Evolutionary conservation across 2,113 vertebrate genomes (phyloP).

Genomic region (Ornithorhynchus anatinus): DNA sequence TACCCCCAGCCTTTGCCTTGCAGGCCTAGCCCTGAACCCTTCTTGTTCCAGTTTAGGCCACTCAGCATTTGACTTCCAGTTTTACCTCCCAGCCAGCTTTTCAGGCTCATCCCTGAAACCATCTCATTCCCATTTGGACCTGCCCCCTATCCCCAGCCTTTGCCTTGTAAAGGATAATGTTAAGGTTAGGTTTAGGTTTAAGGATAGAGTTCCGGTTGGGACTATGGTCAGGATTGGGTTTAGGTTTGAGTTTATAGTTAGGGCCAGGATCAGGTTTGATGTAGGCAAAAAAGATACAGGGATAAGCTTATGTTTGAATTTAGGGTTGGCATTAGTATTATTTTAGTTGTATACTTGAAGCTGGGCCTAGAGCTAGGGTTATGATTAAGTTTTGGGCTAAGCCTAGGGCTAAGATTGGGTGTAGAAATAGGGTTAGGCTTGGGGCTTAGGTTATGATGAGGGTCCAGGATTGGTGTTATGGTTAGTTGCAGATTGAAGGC

Average conservation of each 20-base stretch:
- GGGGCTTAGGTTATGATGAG: background rate
- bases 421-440: background rate
- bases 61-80: too few species aligned
- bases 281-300: background rate
- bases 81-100: too few species aligned
- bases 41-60: too few species aligned
- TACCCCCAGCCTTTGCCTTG: too few species aligned
- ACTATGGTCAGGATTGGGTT: background rate
- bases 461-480: background rate
- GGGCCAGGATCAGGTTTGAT: background rate
- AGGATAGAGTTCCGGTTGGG: background rate
- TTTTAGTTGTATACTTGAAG: too few species aligned
- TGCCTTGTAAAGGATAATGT: background rate
- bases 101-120: too few species aligned
- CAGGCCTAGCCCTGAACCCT: too few species aligned
- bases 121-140: too few species aligned
- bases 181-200: background rate
- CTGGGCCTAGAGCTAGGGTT: background rate
- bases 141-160: too few species aligned
- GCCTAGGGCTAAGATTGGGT: background rate
- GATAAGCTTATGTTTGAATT: background rate
- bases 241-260: background rate
- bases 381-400: background rate
- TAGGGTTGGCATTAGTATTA: conserved; percentile 1
- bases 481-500: background rate